A percentile compares a stretch with the other conserved stretches of the same genome.
phyloP scores from a whole-genome alignment of 2,888 invertebrate species.

The Sinhomidia bicolor region DNA sequence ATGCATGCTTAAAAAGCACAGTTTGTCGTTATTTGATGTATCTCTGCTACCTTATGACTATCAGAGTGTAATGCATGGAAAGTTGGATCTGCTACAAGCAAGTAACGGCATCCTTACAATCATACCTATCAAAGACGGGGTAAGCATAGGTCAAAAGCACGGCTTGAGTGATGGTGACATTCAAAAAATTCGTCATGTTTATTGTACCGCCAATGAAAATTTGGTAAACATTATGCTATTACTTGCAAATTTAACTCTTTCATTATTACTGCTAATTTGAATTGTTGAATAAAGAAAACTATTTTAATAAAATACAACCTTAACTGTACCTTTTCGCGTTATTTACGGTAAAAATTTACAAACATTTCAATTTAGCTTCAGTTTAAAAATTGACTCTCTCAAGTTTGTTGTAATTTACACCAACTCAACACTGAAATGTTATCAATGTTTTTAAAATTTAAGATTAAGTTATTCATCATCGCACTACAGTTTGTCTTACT shows the following conservation, averaged over 20 bases:
- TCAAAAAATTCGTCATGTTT: constrained; percentile 14
- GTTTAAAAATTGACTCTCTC: not conserved
- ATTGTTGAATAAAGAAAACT: no score
- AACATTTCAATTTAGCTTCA: not conserved
- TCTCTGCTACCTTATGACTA: constrained; percentile 75
- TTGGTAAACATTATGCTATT: not conserved
- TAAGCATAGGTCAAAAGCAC: constrained; percentile 27
- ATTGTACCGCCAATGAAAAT: not conserved
- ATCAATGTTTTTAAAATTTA: no score
- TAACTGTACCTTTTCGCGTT: no score
- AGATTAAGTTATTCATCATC: no score
- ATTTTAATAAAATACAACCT: no score
- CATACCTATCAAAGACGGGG: constrained; percentile 56
- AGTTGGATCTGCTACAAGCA: no score
- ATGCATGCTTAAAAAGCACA: constrained; percentile 20
- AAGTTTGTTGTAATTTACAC: no score
- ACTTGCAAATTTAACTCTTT: no score
- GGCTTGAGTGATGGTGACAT: constrained; percentile 38
- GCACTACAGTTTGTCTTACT: no score
- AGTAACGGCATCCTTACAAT: constrained; percentile 65
- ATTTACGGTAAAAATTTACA: not conserved
- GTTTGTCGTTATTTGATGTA: constrained; percentile 15
- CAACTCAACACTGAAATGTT: no score
- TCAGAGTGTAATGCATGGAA: constrained; percentile 76
- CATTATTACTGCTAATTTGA: not conserved